Evolutionary conservation across 1,140 invertebrate genomes (phyloP).

Genomic region (Trichonephila clavata): DNA sequence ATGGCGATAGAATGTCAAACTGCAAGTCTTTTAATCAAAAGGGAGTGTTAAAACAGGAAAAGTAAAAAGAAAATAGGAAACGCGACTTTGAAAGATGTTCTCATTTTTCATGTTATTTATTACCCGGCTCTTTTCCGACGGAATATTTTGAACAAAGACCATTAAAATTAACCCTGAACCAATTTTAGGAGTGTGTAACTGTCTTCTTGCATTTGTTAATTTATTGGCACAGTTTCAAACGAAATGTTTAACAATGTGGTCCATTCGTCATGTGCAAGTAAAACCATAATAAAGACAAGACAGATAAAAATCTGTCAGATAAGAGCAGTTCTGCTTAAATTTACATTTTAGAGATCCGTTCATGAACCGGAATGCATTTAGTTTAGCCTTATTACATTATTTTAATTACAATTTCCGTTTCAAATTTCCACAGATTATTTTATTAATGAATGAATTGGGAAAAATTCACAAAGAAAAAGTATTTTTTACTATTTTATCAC

Average conservation of each 20-base stretch:
- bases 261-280: slow-evolving; percentile 19
- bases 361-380: neutral
- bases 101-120: slow-evolving; percentile 22
- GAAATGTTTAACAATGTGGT: slow-evolving; percentile 42
- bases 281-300: slow-evolving; percentile 25
- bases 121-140: neutral
- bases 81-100: slow-evolving; percentile 23
- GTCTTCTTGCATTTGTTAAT: slow-evolving; percentile 41
- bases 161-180: slow-evolving; percentile 44
- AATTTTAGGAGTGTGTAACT: slow-evolving; percentile 35
- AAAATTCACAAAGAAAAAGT: too few relatives aligned
- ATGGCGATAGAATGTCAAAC: neutral
- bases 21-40: slow-evolving; percentile 8
- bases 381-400: neutral
- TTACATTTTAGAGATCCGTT: neutral
- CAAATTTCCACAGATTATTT: neutral
- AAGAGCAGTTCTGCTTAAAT: slow-evolving; percentile 16
- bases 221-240: slow-evolving; percentile 40
- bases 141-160: slow-evolving; percentile 40
- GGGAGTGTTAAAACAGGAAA: slow-evolving; percentile 6
- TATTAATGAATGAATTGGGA: too few relatives aligned
- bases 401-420: neutral
- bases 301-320: slow-evolving; percentile 46
- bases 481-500: too few relatives aligned
- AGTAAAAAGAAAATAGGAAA: neutral